phyloP scores from a whole-genome alignment of 92 coral and sea anemone genomes.

The Epizoanthus illoricatus region DNA sequence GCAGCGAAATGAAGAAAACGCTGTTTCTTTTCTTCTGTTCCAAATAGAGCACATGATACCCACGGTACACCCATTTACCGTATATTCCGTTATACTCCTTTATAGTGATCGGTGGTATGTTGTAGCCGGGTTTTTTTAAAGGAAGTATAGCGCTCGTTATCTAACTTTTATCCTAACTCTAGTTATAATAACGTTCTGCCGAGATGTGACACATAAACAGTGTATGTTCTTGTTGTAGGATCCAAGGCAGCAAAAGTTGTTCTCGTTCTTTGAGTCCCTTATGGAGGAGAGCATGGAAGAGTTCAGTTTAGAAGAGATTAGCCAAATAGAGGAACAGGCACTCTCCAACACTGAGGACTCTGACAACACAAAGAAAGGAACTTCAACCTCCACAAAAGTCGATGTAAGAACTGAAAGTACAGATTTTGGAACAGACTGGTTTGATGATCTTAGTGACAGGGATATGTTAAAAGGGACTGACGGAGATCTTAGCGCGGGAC shows the following conservation, averaged over 20 bases:
- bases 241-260: slow-evolving; percentile 87
- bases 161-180: no score
- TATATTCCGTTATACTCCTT: no score
- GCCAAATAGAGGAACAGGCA: slow-evolving; percentile 27
- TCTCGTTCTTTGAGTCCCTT: slow-evolving; percentile 83
- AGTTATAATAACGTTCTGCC: not conserved
- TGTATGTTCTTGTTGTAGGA: slow-evolving; percentile 57
- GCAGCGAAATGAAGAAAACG: no score
- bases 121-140: no score
- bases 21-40: no score
- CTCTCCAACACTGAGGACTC: slow-evolving; percentile 16
- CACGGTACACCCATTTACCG: no score
- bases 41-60: no score
- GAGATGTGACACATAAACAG: not conserved
- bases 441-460: slow-evolving; percentile 8
- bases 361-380: not conserved
- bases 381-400: not conserved
- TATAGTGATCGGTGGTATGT: no score
- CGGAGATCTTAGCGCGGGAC: not conserved
- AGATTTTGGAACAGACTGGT: slow-evolving; percentile 15
- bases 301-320: slow-evolving; percentile 29
- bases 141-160: no score
- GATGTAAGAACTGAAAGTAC: not conserved
- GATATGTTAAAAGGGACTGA: not conserved
- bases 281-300: slow-evolving; percentile 73